phyloP scores from a whole-genome alignment of 2,113 vertebrate species.

The Campylorhamphus procurvoides region DNA sequence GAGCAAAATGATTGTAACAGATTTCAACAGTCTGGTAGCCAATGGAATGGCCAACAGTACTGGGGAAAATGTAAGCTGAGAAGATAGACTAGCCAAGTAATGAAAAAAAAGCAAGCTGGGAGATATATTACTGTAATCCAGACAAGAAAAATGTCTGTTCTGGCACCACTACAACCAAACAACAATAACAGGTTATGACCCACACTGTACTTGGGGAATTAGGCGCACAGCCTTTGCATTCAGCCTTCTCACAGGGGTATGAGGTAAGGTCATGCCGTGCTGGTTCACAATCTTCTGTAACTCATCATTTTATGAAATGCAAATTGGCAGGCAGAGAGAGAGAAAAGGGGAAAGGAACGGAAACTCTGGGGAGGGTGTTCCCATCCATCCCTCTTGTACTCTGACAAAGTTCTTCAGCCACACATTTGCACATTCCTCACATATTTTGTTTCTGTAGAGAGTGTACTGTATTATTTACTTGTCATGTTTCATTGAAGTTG shows the following conservation, averaged over 20 bases:
- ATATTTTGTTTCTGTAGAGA: slow-evolving; percentile 2
- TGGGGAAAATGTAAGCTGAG: slow-evolving; percentile 31
- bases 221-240: slow-evolving; percentile 19
- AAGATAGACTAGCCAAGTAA: not conserved
- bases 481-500: not conserved
- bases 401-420: slow-evolving; percentile 20
- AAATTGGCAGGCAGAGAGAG: not conserved
- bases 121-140: slow-evolving; percentile 43
- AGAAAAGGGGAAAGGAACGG: not conserved
- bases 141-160: slow-evolving; percentile 55
- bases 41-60: fast-evolving
- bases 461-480: slow-evolving; percentile 4
- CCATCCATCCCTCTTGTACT: not conserved
- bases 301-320: slow-evolving; percentile 48
- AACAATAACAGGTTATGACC: slow-evolving; percentile 59
- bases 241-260: slow-evolving; percentile 9
- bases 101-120: not conserved
- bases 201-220: not conserved
- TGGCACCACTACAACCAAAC: slow-evolving; percentile 28
- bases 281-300: slow-evolving; percentile 46
- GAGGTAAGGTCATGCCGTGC: not conserved
- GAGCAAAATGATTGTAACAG: slow-evolving; percentile 20
- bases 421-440: not conserved
- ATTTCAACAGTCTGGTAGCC: slow-evolving; percentile 16
- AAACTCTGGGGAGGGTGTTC: not conserved